Evolutionary conservation across 2,113 vertebrate species (phyloP).

Genomic region (Entomyzon cyanotis): DNA sequence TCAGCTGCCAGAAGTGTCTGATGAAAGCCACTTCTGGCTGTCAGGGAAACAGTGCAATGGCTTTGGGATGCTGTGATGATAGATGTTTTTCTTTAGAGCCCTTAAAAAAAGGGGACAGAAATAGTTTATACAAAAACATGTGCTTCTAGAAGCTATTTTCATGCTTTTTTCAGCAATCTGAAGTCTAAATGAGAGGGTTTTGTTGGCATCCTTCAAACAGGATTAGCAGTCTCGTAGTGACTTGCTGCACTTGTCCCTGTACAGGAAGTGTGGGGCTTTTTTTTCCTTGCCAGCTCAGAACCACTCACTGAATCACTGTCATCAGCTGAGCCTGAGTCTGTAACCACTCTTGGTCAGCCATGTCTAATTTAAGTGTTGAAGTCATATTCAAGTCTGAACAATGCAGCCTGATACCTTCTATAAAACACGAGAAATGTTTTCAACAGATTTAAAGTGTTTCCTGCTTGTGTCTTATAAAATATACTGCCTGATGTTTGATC

Average conservation of each 20-base stretch:
- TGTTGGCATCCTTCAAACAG: background rate
- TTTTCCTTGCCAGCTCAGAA: conserved; percentile 52
- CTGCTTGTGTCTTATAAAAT: background rate
- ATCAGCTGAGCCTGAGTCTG: conserved; percentile 58
- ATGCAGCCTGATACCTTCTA: background rate
- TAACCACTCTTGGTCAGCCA: conserved; percentile 1
- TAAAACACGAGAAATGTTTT: background rate
- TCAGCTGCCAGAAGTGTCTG: background rate
- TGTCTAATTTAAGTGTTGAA: conserved; percentile 16
- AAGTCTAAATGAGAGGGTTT: background rate
- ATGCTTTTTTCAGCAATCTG: background rate
- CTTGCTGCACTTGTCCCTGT: background rate
- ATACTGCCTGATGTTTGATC: conserved; percentile 19
- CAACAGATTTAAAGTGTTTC: background rate
- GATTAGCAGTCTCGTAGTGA: background rate
- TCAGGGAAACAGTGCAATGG: background rate
- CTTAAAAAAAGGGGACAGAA: background rate
- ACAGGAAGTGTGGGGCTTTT: conserved; percentile 39
- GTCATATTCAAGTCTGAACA: conserved; percentile 10
- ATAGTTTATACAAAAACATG: background rate
- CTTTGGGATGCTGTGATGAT: background rate
- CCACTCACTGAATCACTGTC: conserved; percentile 54
- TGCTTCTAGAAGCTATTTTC: conserved; percentile 37
- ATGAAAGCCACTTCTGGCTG: background rate
- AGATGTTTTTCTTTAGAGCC: background rate